Conservation (phyloP, 2,113 vertebrate species). For the Xenopus tropicalis region DNA sequence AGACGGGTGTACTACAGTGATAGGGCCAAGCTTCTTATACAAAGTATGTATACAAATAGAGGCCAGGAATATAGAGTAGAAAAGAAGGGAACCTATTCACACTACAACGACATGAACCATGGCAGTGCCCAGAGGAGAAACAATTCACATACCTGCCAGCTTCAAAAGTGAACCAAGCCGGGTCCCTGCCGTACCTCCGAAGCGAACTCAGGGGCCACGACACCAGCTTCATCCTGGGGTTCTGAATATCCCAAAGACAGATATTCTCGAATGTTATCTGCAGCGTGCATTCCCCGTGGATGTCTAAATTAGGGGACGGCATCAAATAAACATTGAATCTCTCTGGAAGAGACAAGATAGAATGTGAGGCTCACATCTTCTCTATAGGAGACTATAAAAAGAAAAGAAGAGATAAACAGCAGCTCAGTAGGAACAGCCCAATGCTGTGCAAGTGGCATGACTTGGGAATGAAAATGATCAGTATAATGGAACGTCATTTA, state of each 20-base stretch:
- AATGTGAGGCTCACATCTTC: constrained; percentile 59
- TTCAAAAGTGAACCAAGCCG: constrained; percentile 82
- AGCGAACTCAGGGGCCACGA: constrained; percentile 78
- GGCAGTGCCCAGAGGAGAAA: too few species aligned
- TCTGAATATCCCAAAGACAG: constrained; percentile 77
- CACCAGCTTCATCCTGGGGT: constrained; percentile 72
- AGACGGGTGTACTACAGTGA: too few species aligned
- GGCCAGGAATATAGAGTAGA: too few species aligned
- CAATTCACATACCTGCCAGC: constrained; percentile 69
- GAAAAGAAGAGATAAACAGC: neutral
- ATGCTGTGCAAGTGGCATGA: too few species aligned
- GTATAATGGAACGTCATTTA: too few species aligned
- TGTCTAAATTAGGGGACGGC: constrained; percentile 80
- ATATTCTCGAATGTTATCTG: constrained; percentile 80
- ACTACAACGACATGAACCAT: too few species aligned
- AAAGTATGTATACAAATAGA: too few species aligned
- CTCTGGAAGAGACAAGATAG: constrained; percentile 79
- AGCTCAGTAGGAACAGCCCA: neutral
- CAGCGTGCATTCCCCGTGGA: constrained; percentile 80
- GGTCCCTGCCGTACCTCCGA: constrained; percentile 73
- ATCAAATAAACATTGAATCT: constrained; percentile 84
- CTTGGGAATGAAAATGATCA: too few species aligned
- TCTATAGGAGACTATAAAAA: constrained; percentile 54
- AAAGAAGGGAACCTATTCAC: too few species aligned
- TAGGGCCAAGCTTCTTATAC: too few species aligned